These are phyloP conservation scores for Nerophis lumbriciformis DNA, from an alignment of 2,113 vertebrate species.

Conservation along the genomic window DNA sequence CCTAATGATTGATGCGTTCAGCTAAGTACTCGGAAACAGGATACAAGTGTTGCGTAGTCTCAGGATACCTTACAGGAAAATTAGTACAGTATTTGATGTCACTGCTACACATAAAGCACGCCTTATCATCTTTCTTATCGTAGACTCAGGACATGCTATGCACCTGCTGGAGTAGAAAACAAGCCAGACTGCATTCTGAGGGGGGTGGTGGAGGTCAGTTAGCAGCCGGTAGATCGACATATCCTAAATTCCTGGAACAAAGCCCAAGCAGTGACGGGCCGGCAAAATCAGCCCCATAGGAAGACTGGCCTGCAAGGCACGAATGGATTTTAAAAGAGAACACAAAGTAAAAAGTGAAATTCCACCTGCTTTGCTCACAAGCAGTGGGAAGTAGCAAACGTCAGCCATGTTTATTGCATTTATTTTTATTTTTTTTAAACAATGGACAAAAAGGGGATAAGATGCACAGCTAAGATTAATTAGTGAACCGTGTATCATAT, in stretches of 20 bases:
- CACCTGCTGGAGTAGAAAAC: constrained; percentile 45
- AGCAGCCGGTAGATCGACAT: constrained; percentile 28
- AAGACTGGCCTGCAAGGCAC: neutral
- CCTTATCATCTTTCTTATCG: constrained; percentile 4
- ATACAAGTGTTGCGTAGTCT: no score
- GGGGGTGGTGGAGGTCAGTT: neutral
- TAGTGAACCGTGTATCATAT: neutral
- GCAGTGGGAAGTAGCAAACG: no score
- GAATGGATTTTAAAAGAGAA: neutral
- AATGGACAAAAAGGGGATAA: neutral
- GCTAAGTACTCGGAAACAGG: neutral
- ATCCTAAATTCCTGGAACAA: constrained; percentile 49
- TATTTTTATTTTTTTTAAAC: neutral
- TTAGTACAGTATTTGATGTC: neutral
- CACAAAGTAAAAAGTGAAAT: no score
- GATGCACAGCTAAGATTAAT: neutral
- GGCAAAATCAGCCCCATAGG: constrained; percentile 1
- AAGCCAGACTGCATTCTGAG: constrained; percentile 36
- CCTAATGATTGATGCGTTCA: neutral
- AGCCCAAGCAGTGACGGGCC: constrained; percentile 15
- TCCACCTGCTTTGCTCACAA: no score
- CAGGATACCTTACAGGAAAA: neutral
- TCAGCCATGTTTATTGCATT: neutral
- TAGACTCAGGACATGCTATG: neutral
- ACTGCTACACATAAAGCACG: neutral